Percentiles rank a stretch among this genome's conserved stretches.
Evolutionary conservation across 2,888 invertebrate species (phyloP).

Genomic region (Campopleginae sp.): DNA sequence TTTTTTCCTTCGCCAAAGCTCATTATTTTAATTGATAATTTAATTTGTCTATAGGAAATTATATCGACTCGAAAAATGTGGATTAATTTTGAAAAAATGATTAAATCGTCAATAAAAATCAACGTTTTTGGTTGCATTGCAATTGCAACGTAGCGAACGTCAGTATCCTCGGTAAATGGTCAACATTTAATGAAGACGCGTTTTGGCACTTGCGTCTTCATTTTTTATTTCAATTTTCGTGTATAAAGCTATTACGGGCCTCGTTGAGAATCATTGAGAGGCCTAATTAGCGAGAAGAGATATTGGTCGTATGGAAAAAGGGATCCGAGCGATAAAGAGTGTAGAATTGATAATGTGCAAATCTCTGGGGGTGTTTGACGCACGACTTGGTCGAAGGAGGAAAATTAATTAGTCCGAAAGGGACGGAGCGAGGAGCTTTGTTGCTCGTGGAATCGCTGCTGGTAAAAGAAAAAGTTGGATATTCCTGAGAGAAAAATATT

Average conservation of each 20-base stretch:
- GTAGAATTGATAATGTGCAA: not conserved
- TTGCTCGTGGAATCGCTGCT: not conserved
- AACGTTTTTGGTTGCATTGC: too few relatives aligned
- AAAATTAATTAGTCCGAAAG: not conserved
- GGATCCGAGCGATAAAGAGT: conserved; percentile 31
- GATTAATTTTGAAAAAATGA: too few relatives aligned
- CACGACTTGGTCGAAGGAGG: not conserved
- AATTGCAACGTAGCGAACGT: too few relatives aligned
- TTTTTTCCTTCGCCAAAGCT: too few relatives aligned
- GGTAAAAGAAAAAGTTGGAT: not conserved
- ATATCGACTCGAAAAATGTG: too few relatives aligned
- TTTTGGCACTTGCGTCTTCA: too few relatives aligned
- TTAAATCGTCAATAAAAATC: too few relatives aligned
- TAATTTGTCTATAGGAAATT: too few relatives aligned
- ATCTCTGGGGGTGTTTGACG: too few relatives aligned
- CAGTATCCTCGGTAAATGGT: too few relatives aligned
- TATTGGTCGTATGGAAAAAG: conserved; percentile 38
- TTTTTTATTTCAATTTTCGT: conserved; percentile 44
- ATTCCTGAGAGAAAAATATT: not conserved
- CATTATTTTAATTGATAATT: too few relatives aligned
- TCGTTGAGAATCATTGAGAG: conserved; percentile 5
- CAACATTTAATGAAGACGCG: conserved; percentile 59
- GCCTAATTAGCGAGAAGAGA: conserved; percentile 59
- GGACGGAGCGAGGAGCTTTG: too few relatives aligned
- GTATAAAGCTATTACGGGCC: conserved; percentile 19